Percentiles rank a stretch among this genome's conserved stretches.
Evolutionary conservation across 1,140 invertebrate species (phyloP).

Genomic region (Brachionus plicatilis): DNA sequence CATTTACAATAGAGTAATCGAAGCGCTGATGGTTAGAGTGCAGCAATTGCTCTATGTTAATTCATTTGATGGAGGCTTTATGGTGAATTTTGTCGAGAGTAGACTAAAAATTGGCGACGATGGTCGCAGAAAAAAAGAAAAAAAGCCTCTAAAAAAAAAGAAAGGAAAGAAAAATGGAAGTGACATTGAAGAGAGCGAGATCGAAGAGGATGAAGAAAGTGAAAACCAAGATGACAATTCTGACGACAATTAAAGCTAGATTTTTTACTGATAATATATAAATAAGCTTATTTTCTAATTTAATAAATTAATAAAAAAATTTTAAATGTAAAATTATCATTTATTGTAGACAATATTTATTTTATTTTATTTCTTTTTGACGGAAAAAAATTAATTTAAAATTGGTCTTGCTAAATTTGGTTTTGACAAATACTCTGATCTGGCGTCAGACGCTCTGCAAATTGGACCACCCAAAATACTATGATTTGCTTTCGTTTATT

Average conservation of each 20-base stretch:
- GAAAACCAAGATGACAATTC: background rate
- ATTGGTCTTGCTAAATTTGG: too few species aligned
- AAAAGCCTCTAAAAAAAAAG: background rate
- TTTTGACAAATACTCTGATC: background rate
- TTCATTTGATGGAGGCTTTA: slow-evolving; percentile 6
- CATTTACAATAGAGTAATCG: background rate
- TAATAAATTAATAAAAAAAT: background rate
- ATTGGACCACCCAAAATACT: too few species aligned
- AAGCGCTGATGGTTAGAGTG: background rate
- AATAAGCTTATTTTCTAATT: background rate
- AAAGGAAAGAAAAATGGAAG: background rate
- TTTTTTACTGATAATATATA: background rate
- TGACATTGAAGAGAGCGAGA: background rate
- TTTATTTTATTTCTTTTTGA: too few species aligned
- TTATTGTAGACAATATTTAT: too few species aligned
- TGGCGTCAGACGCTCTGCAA: background rate
- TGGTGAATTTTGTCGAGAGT: background rate
- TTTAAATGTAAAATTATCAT: background rate
- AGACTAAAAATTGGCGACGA: slow-evolving; percentile 11
- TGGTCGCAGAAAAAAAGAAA: background rate
- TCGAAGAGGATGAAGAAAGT: background rate
- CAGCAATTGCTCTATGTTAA: slow-evolving; percentile 15
- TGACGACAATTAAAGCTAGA: background rate
- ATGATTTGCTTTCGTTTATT: too few species aligned
- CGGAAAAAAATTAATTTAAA: too few species aligned